A percentile compares a stretch with the other conserved stretches of the same genome.
Evolutionary conservation across 1,140 invertebrate species (phyloP).

Genomic region (Panulirus ornatus): DNA sequence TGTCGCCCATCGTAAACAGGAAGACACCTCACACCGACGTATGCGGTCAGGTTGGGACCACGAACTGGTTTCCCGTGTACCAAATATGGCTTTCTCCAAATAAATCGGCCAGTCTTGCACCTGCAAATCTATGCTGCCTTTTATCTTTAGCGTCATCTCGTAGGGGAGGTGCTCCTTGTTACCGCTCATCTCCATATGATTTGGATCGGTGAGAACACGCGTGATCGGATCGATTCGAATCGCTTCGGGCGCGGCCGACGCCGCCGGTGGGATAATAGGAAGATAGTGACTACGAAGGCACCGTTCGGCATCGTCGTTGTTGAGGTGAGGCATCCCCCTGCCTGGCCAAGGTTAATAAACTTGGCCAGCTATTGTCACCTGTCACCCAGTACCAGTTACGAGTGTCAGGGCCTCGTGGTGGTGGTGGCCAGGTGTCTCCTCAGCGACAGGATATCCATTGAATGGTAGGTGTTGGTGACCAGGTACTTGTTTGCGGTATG

Average conservation of each 20-base stretch:
- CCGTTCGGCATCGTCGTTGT: too few species aligned
- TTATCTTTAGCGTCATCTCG: conserved; percentile 23
- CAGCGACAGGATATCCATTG: too few species aligned
- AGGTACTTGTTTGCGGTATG: too few species aligned
- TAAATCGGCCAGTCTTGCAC: conserved; percentile 30
- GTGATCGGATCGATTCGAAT: too few species aligned
- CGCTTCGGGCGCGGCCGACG: too few species aligned
- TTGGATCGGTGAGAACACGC: background rate
- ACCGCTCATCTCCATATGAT: background rate
- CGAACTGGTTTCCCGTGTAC: conserved; percentile 46
- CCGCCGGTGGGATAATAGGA: too few species aligned
- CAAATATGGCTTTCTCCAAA: conserved; percentile 48
- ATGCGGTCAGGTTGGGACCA: background rate
- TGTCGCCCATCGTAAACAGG: background rate
- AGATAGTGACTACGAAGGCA: too few species aligned
- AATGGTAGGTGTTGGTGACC: background rate
- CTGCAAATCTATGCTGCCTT: conserved; percentile 38
- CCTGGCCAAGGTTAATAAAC: conserved; percentile 33
- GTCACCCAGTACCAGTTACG: background rate
- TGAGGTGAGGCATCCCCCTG: background rate
- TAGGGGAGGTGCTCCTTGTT: background rate
- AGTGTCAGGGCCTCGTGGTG: background rate
- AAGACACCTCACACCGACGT: background rate
- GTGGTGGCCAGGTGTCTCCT: too few species aligned
- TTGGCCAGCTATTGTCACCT: conserved; percentile 2